These are phyloP conservation scores for Brevimyrus niger DNA, from an alignment of 2,113 vertebrate genomes.

Conservation along the genomic window DNA sequence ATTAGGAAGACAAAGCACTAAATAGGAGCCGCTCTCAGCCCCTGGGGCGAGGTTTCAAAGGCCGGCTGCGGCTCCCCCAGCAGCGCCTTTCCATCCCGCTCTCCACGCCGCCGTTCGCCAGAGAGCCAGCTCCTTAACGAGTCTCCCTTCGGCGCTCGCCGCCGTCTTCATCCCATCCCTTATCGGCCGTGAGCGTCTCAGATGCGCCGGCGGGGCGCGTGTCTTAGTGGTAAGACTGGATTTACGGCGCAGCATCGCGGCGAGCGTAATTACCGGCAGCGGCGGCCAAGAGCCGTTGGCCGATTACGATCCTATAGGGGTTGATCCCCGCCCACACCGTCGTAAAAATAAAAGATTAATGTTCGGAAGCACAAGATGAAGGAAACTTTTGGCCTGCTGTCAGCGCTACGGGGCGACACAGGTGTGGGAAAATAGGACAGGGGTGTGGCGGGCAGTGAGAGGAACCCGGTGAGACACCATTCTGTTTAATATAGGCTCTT, in stretches of 20 bases:
- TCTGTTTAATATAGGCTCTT: slow-evolving; percentile 28
- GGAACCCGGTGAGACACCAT: background rate
- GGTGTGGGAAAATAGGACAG: slow-evolving; percentile 23
- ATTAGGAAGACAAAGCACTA: slow-evolving; percentile 42
- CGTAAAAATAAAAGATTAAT: background rate
- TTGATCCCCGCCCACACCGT: background rate
- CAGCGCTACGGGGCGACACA: slow-evolving; percentile 14
- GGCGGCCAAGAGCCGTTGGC: background rate
- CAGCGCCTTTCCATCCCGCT: background rate
- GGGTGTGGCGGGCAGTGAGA: slow-evolving; percentile 3
- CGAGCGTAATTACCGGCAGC: background rate
- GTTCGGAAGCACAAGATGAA: slow-evolving; percentile 14
- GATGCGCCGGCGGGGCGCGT: background rate
- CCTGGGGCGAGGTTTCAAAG: slow-evolving; percentile 19
- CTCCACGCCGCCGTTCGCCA: background rate
- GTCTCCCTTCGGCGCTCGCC: background rate
- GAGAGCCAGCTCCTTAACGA: too few relatives aligned
- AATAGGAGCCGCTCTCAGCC: slow-evolving; percentile 38
- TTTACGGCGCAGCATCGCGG: background rate
- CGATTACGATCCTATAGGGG: background rate
- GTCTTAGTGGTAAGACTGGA: background rate
- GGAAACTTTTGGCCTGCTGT: slow-evolving; percentile 7
- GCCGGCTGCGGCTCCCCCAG: slow-evolving; percentile 19
- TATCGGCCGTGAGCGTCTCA: background rate
- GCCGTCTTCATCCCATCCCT: background rate